Conservation (phyloP, 2,113 vertebrate species). For the Panthera tigris region DNA sequence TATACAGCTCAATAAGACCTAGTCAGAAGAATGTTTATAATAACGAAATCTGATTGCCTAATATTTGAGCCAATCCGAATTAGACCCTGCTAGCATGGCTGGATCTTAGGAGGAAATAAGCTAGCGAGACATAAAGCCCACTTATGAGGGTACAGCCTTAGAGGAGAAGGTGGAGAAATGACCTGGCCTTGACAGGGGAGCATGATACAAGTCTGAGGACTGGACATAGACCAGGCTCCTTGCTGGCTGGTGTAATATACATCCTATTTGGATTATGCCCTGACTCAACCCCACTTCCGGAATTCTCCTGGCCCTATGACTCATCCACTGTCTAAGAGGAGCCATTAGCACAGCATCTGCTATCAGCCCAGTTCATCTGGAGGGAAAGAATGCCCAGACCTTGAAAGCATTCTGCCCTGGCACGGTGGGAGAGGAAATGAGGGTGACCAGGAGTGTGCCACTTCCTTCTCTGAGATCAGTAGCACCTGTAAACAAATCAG, state of each 20-base stretch:
- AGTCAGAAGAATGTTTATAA: neutral
- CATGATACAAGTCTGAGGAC: neutral
- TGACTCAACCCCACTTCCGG: neutral
- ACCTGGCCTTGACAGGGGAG: neutral
- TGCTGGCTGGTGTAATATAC: neutral
- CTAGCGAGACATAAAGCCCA: neutral
- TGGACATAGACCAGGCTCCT: neutral
- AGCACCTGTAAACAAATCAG: neutral
- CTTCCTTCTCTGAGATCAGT: neutral
- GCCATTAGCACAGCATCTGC: neutral
- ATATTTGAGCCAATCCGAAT: neutral
- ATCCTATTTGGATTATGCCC: neutral
- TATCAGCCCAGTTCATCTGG: neutral
- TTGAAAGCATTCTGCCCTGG: neutral
- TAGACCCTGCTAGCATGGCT: neutral
- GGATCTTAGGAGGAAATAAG: neutral
- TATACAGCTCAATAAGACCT: neutral
- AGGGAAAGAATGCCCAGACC: neutral
- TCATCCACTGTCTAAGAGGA: neutral
- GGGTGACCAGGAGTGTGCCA: neutral
- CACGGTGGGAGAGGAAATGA: neutral
- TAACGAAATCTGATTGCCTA: neutral
- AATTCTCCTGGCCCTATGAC: neutral
- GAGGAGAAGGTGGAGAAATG: neutral
- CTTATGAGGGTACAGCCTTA: neutral